Conservation (phyloP, 2,113 vertebrate genomes). For the Carassius carassius region DNA sequence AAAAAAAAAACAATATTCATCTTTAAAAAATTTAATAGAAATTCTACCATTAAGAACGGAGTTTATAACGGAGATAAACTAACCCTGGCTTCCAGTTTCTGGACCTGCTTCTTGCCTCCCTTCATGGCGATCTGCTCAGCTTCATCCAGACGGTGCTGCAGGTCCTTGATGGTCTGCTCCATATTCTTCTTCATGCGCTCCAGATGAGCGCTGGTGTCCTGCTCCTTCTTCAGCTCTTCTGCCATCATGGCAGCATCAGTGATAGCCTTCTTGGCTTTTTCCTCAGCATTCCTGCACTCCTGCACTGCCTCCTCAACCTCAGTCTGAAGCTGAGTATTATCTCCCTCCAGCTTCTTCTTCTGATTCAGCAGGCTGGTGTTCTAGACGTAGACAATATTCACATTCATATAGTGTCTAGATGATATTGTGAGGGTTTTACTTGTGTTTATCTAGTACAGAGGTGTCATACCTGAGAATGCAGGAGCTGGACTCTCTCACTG, state of each 20-base stretch:
- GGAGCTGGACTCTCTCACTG: slow-evolving; percentile 81
- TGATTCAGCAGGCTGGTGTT: slow-evolving; percentile 54
- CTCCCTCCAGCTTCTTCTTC: slow-evolving; percentile 77
- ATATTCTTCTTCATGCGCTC: slow-evolving; percentile 80
- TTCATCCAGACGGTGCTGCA: slow-evolving; percentile 83
- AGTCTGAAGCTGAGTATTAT: slow-evolving; percentile 42
- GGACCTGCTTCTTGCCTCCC: slow-evolving; percentile 85
- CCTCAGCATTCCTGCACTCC: slow-evolving; percentile 55
- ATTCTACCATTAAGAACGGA: neutral
- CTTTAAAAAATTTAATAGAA: too few species aligned
- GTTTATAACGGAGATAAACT: neutral
- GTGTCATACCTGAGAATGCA: slow-evolving; percentile 78
- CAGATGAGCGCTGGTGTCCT: slow-evolving; percentile 88
- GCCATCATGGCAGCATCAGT: slow-evolving; percentile 86
- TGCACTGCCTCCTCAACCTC: slow-evolving; percentile 43
- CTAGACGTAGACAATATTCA: neutral
- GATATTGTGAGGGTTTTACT: too few species aligned
- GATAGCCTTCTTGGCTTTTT: slow-evolving; percentile 77
- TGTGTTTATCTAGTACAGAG: too few species aligned
- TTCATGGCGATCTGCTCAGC: slow-evolving; percentile 85
- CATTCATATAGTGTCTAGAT: too few species aligned
- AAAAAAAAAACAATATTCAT: neutral
- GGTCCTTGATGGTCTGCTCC: slow-evolving; percentile 83
- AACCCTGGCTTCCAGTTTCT: slow-evolving; percentile 83
- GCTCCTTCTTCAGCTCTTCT: slow-evolving; percentile 90